A percentile compares a stretch with the other conserved stretches of the same genome.
phyloP scores from a whole-genome alignment of 2,797 vertebrate genomes.

The Rhinichthys osculus region DNA sequence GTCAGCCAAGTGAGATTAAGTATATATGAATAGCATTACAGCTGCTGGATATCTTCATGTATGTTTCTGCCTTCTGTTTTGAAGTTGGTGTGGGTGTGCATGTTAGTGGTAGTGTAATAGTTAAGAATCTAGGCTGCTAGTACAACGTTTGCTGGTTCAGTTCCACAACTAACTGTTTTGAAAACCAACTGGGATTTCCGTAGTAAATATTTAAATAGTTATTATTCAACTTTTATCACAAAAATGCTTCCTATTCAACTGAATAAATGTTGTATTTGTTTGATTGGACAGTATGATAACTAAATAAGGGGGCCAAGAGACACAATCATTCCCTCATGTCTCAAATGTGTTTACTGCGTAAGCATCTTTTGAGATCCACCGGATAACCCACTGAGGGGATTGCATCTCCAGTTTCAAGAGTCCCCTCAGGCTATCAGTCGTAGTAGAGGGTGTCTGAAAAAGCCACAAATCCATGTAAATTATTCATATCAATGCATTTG shows the following conservation, averaged over 20 bases:
- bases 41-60: neutral
- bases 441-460: conserved; percentile 26
- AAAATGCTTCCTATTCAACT: neutral
- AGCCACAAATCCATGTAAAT: conserved; percentile 4
- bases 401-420: conserved; percentile 18
- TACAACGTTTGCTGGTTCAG: neutral
- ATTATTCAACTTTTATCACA: neutral
- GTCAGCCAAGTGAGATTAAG: neutral
- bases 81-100: neutral
- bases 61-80: neutral
- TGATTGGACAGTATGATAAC: conserved; percentile 16
- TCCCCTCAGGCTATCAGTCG: conserved; percentile 29
- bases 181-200: neutral
- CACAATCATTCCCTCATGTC: neutral
- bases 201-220: neutral
- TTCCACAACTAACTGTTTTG: neutral
- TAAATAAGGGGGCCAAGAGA: conserved; percentile 9
- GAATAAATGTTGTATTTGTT: conserved; percentile 1
- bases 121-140: neutral
- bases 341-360: conserved; percentile 18
- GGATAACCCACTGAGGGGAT: neutral
- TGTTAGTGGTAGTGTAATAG: neutral
- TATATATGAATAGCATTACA: neutral
- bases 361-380: conserved; percentile 7
- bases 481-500: conserved; percentile 19